Percentiles rank a stretch among this genome's conserved stretches.
phyloP scores from a whole-genome alignment of 2,888 invertebrate genomes.

The Melanostoma mellinum region DNA sequence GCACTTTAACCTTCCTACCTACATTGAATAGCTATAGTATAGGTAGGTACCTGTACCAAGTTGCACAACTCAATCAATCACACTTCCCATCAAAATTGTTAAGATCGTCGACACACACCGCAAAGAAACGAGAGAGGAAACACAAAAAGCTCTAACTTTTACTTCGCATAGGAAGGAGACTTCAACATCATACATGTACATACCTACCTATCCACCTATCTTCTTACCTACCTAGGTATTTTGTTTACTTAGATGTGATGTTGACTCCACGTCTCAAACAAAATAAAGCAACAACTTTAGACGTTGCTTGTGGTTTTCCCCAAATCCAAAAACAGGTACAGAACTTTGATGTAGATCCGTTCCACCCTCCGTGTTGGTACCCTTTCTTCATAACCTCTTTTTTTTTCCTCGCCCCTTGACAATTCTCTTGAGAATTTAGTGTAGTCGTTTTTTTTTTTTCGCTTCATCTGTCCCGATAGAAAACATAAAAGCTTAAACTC shows the following conservation, averaged over 20 bases:
- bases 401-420: background rate
- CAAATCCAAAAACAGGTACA: conserved; percentile 45
- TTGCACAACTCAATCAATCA: background rate
- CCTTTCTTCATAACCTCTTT: background rate
- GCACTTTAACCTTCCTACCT: too few species aligned
- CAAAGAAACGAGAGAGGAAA: background rate
- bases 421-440: conserved; percentile 11
- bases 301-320: conserved; percentile 41
- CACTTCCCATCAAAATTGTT: background rate
- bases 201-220: too few species aligned
- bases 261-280: background rate
- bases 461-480: background rate
- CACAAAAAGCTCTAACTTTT: too few species aligned
- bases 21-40: too few species aligned
- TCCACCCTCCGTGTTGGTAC: conserved; percentile 18
- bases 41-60: too few species aligned
- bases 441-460: conserved; percentile 4
- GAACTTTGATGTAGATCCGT: conserved; percentile 40
- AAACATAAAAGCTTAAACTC: conserved; percentile 22
- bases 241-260: conserved; percentile 6
- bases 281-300: conserved; percentile 15
- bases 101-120: background rate
- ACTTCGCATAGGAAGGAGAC: too few species aligned
- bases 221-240: background rate
- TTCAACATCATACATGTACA: too few species aligned